These are phyloP conservation scores for Pyrrhosoma nymphula DNA, from an alignment of 2,888 invertebrate genomes.

Conservation along the genomic window DNA sequence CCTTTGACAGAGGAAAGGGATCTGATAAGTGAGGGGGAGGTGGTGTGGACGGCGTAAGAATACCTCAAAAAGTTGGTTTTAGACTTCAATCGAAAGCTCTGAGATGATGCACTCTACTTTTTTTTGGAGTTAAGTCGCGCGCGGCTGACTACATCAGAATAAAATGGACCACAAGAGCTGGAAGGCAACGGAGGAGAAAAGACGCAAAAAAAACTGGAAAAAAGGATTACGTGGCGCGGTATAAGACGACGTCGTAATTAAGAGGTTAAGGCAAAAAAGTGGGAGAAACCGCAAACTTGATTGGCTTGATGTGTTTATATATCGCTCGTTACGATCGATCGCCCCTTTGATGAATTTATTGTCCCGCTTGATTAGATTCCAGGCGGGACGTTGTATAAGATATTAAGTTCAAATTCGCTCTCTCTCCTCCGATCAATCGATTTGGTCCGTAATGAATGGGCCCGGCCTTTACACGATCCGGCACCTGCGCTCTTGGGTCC, in stretches of 20 bases:
- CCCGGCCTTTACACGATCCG: neutral
- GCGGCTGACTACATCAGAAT: no score
- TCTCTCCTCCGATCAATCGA: neutral
- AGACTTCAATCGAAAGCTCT: no score
- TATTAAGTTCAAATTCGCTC: constrained; percentile 12
- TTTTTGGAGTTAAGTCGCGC: no score
- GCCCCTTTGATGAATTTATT: constrained; percentile 32
- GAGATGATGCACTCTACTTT: neutral
- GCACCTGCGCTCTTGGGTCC: neutral
- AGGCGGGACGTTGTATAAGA: neutral
- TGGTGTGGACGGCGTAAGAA: no score
- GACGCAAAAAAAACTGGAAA: neutral
- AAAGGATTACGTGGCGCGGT: neutral
- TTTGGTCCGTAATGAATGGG: neutral
- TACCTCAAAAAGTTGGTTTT: no score
- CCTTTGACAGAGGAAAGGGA: no score
- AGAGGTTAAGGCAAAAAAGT: constrained; percentile 14
- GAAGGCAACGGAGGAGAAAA: neutral
- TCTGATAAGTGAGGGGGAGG: no score
- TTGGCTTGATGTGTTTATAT: constrained; percentile 36
- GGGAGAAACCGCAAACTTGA: neutral
- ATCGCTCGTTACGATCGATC: neutral
- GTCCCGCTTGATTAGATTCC: neutral
- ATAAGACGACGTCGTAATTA: constrained; percentile 1
- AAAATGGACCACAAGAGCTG: no score